phyloP scores from a whole-genome alignment of 2,888 invertebrate species.

The Eupithecia exiguata region DNA sequence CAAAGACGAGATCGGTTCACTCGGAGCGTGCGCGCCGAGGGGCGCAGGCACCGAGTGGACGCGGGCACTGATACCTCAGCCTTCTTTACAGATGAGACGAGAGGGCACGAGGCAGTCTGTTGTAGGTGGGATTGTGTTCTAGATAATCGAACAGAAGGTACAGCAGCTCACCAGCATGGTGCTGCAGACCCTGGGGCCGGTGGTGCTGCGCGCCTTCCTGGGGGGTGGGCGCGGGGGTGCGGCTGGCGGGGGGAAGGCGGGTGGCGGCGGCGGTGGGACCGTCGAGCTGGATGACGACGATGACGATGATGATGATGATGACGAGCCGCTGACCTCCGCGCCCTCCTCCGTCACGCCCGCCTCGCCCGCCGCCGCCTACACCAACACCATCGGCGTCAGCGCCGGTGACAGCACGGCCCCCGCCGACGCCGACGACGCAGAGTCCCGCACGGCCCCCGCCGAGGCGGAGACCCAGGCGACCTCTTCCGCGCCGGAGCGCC shows the following conservation, averaged over 20 bases:
- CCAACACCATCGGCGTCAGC: conserved; percentile 29
- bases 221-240: conserved; percentile 57
- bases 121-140: conserved; percentile 76
- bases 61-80: background rate
- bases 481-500: conserved; percentile 17
- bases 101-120: conserved; percentile 28
- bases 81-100: conserved; percentile 25
- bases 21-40: background rate
- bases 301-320: conserved; percentile 84
- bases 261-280: conserved; percentile 67
- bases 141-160: conserved; percentile 90
- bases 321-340: conserved; percentile 54
- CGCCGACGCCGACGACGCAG: conserved; percentile 18
- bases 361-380: conserved; percentile 20
- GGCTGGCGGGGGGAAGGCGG: conserved; percentile 68
- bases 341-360: conserved; percentile 35
- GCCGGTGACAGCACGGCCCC: conserved; percentile 17
- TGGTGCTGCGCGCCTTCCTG: conserved; percentile 86
- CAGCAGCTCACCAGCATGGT: conserved; percentile 89
- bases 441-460: conserved; percentile 22
- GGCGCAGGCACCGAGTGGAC: background rate
- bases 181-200: conserved; percentile 90
- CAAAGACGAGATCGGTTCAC: background rate
- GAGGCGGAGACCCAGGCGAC: conserved; percentile 28
- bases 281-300: conserved; percentile 84